Percentiles rank a stretch among this genome's conserved stretches.
Conservation (phyloP, 2,888 invertebrate species). For the Acleris holmiana region DNA sequence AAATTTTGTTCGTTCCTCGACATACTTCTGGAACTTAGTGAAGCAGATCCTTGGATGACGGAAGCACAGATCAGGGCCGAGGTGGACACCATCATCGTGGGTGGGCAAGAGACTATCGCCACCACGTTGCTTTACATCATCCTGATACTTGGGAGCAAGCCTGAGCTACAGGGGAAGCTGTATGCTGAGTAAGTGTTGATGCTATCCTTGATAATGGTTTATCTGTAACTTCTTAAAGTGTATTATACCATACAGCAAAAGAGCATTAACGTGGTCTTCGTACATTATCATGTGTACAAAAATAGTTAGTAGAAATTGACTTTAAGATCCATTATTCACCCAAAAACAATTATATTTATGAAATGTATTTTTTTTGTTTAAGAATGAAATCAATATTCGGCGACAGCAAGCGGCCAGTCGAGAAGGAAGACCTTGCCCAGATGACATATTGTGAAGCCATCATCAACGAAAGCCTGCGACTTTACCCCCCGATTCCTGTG, state of each 20-base stretch:
- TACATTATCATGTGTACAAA: no score
- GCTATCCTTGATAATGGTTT: neutral
- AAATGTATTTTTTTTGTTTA: neutral
- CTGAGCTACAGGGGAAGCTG: slow-evolving; percentile 64
- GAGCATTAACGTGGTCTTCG: no score
- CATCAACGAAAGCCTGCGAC: slow-evolving; percentile 59
- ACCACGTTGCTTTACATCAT: slow-evolving; percentile 63
- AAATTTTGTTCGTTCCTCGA: slow-evolving; percentile 80
- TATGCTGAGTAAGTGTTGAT: slow-evolving; percentile 61
- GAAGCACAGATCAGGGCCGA: slow-evolving; percentile 81
- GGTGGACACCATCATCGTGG: slow-evolving; percentile 84
- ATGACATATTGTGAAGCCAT: slow-evolving; percentile 66
- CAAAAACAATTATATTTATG: no score
- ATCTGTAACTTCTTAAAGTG: neutral
- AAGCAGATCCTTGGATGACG: slow-evolving; percentile 67
- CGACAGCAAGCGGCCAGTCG: slow-evolving; percentile 52
- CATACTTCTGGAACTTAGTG: slow-evolving; percentile 75
- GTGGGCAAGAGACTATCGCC: slow-evolving; percentile 81
- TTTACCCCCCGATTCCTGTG: slow-evolving; percentile 58
- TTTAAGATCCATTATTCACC: no score
- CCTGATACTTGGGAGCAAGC: slow-evolving; percentile 66
- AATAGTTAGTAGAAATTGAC: no score
- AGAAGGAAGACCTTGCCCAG: slow-evolving; percentile 54
- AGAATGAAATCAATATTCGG: slow-evolving; percentile 62
- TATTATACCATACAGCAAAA: neutral